These are phyloP conservation scores for Rotaria sp. DNA, from an alignment of 2,888 invertebrate species.

Conservation along the genomic window DNA sequence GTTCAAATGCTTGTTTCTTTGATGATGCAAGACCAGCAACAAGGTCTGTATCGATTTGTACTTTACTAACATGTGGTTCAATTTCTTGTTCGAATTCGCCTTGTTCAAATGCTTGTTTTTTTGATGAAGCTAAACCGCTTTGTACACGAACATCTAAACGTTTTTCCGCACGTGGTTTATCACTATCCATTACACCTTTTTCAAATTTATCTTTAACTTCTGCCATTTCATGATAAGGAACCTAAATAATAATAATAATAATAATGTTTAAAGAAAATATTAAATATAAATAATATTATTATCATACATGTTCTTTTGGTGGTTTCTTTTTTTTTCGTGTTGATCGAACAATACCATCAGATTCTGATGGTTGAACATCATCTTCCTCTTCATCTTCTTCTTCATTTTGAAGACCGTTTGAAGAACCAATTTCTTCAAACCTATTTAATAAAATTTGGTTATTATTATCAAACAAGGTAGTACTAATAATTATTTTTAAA, in stretches of 20 bases:
- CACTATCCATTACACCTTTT: constrained; percentile 5
- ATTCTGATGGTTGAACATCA: background rate
- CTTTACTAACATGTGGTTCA: background rate
- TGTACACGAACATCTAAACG: constrained; percentile 21
- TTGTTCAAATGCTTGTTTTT: constrained; percentile 11
- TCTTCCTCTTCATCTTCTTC: background rate
- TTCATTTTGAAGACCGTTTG: background rate
- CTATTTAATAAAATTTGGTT: background rate
- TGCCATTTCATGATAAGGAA: constrained; percentile 20
- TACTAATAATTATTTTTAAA: too few species aligned
- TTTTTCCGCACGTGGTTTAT: constrained; percentile 5
- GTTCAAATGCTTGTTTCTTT: background rate
- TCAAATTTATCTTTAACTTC: constrained; percentile 29
- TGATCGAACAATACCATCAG: background rate
- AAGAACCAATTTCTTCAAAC: background rate
- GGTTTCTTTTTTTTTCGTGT: background rate
- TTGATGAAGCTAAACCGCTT: constrained; percentile 23
- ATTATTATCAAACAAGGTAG: too few species aligned
- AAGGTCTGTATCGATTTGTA: background rate
- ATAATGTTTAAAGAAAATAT: background rate
- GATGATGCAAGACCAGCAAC: background rate
- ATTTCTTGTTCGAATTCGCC: constrained; percentile 20
- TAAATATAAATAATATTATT: background rate
- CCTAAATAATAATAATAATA: background rate
- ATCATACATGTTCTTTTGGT: background rate